Base-by-base conservation (phyloP, 2,113 vertebrate genomes). In the Prionailurus viverrinus region DNA sequence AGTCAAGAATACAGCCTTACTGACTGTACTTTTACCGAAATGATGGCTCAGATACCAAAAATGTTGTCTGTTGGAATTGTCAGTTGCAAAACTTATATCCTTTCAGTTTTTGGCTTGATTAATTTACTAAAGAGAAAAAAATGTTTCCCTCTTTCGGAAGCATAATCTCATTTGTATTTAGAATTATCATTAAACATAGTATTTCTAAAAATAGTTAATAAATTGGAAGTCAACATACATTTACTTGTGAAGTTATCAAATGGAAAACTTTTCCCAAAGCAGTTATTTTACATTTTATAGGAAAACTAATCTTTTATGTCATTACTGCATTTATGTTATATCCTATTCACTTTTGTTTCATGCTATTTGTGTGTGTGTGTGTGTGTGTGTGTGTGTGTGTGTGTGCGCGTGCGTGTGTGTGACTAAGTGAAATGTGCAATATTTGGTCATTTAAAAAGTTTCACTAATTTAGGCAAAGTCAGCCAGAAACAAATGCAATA, bases 391-490 rank as follows among this genome's bases (percentile, higher is more conserved):
- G 23, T 79, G 51, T 61, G 18, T 84, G 14, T 71, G 16, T 41
- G 41, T 41, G 41, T 5, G 41, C 6, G 41, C 6, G 41, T 45
- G 23, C 39, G 76, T 85, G 12, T 89, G 71, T 48, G 16, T 81
- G 18, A 41, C 41, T 41, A 41, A 41, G 23, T 3, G 81, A 63
- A 93, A 69, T 84, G 63, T 85, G 14, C 39, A 80, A 5, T 69
- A 55, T 85, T 81, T 85, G 51, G 68, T 92, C 41, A 94, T 76
- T 94, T 94, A 89, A 97, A 41, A 94, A 89, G 39, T 18, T 29
- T 93, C 53, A n/a, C 69, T 88, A 53, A 92, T 84, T 39, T 91
- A 83, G 25, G 45, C 79, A 69, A 41, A 21, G 36, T 81, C 39
- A 76, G 36, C 63, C 69, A 68, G 85, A 94, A 95, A 87, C 27